phyloP scores from a whole-genome alignment of 2,113 vertebrate genomes.

The Syngnathoides biaculeatus region DNA sequence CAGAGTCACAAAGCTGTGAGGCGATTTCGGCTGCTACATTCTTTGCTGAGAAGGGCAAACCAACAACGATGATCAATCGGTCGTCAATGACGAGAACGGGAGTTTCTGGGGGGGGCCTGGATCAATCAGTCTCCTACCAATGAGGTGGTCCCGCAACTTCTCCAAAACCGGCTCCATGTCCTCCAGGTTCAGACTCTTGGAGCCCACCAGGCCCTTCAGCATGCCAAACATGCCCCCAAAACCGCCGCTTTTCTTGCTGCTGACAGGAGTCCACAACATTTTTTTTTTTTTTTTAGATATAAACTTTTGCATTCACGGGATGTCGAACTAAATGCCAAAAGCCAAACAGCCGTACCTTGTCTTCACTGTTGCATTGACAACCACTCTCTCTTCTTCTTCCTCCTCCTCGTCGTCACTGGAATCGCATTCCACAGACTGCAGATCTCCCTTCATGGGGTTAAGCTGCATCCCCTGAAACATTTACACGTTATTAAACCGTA shows the following conservation, averaged over 20 bases:
- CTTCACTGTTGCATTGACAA: constrained; percentile 71
- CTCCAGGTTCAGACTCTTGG: constrained; percentile 84
- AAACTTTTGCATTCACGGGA: neutral
- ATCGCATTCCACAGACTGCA: constrained; percentile 87
- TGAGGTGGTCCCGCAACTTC: constrained; percentile 97
- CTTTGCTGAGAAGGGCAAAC: constrained; percentile 77
- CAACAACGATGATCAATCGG: neutral
- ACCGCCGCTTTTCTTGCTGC: constrained; percentile 79
- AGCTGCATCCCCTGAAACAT: constrained; percentile 56
- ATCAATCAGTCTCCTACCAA: constrained; percentile 71
- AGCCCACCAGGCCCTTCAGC: constrained; percentile 95
- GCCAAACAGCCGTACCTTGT: constrained; percentile 40
- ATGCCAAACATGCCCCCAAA: constrained; percentile 96
- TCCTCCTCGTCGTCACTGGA: constrained; percentile 77
- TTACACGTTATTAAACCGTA: neutral
- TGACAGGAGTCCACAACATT: constrained; percentile 38
- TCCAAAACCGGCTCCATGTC: constrained; percentile 95
- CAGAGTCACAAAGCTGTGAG: constrained; percentile 89
- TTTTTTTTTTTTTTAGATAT: too few relatives aligned
- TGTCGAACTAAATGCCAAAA: neutral
- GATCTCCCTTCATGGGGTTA: constrained; percentile 77
- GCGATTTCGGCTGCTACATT: constrained; percentile 96
- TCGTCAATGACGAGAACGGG: neutral
- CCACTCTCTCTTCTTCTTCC: constrained; percentile 59
- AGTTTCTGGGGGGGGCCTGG: too few relatives aligned